Conservation (phyloP, 2,888 invertebrate species). For the Phalangium opilio region DNA sequence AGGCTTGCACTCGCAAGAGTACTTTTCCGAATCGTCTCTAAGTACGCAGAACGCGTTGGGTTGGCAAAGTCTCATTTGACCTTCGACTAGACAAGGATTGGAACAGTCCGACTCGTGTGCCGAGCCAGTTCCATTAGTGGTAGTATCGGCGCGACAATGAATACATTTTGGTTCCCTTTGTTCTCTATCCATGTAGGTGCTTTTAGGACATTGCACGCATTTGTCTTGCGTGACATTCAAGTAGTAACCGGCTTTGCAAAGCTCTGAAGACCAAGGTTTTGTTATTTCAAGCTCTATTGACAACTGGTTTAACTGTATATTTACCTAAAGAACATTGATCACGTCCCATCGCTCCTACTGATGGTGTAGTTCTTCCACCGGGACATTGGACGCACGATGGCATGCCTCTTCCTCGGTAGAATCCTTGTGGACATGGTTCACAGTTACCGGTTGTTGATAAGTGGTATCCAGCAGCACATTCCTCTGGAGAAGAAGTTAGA, state of each 20-base stretch:
- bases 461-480: slow-evolving; percentile 45
- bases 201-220: slow-evolving; percentile 74
- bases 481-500: slow-evolving; percentile 43
- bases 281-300: background rate
- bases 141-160: slow-evolving; percentile 76
- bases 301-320: background rate
- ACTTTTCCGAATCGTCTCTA: slow-evolving; percentile 63
- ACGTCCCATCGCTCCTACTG: slow-evolving; percentile 60
- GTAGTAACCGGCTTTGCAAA: slow-evolving; percentile 45
- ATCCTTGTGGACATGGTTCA: slow-evolving; percentile 78
- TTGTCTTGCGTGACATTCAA: slow-evolving; percentile 64
- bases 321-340: slow-evolving; percentile 83
- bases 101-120: slow-evolving; percentile 67
- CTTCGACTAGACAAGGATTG: slow-evolving; percentile 70
- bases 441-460: slow-evolving; percentile 65
- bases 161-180: slow-evolving; percentile 68
- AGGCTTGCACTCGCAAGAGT: slow-evolving; percentile 81
- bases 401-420: slow-evolving; percentile 69
- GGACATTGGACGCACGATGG: slow-evolving; percentile 70
- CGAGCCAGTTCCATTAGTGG: slow-evolving; percentile 64
- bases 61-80: slow-evolving; percentile 58
- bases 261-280: slow-evolving; percentile 32
- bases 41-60: slow-evolving; percentile 69
- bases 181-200: slow-evolving; percentile 73
- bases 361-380: slow-evolving; percentile 72